Evolutionary conservation across 2,888 invertebrate species (phyloP).

Genomic region (Chirona hameri): DNA sequence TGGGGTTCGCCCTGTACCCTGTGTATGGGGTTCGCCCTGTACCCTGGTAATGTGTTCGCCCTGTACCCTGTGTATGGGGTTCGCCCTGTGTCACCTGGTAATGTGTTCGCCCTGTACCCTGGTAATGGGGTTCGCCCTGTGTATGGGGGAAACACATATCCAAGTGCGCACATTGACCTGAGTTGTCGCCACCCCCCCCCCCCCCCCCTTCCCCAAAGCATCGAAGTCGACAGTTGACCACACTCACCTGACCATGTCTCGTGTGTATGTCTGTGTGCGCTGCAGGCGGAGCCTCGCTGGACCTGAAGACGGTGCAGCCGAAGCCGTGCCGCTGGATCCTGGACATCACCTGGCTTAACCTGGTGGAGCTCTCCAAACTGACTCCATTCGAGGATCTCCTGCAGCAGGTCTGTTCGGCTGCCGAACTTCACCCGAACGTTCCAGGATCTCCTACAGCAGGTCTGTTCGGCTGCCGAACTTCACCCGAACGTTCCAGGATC

Average conservation of each 20-base stretch:
- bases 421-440: slow-evolving; percentile 53
- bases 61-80: no score
- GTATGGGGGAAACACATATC: no score
- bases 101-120: no score
- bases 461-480: neutral
- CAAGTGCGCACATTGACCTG: no score
- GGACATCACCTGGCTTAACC: slow-evolving; percentile 92
- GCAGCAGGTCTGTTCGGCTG: slow-evolving; percentile 53
- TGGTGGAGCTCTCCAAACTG: slow-evolving; percentile 87
- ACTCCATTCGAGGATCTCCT: slow-evolving; percentile 74
- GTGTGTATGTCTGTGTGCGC: neutral
- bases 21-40: no score
- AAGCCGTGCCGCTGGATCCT: slow-evolving; percentile 94
- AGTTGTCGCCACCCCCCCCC: no score
- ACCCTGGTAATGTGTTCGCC: no score
- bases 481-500: slow-evolving; percentile 73
- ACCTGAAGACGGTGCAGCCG: slow-evolving; percentile 84
- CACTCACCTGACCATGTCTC: neutral
- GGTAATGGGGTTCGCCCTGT: no score
- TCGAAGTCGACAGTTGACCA: no score
- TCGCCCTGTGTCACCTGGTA: no score
- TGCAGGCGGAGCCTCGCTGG: slow-evolving; percentile 79
- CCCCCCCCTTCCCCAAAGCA: no score
- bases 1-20: no score
- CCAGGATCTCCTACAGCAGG: slow-evolving; percentile 70